Percentiles rank a stretch among this genome's conserved stretches.
phyloP scores from a whole-genome alignment of 2,888 invertebrate genomes.

The Resseliella maxima region DNA sequence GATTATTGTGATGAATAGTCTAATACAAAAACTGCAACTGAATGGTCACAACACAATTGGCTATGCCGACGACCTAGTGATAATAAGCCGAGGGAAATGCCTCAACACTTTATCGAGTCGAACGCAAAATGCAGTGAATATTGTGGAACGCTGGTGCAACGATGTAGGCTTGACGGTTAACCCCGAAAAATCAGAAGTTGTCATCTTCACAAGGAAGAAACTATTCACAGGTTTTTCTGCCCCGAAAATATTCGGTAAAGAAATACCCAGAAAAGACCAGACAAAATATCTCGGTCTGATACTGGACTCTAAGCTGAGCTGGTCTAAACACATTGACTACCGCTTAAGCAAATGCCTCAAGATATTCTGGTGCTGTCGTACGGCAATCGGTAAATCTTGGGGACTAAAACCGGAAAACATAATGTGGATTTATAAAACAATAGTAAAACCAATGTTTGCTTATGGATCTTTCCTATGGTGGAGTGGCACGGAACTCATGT shows the following conservation, averaged over 20 bases:
- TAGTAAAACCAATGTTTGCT: not conserved
- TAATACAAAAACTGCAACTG: not conserved
- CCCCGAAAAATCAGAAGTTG: conserved; percentile 57
- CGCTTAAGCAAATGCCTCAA: not conserved
- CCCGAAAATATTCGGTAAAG: not conserved
- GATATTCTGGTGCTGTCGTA: not conserved
- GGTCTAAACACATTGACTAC: not conserved
- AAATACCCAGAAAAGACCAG: not conserved
- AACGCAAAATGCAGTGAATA: not conserved
- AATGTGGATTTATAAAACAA: not conserved
- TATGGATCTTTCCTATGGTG: not conserved
- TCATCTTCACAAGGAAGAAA: conserved; percentile 53
- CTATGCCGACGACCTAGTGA: not conserved
- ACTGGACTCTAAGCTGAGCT: not conserved
- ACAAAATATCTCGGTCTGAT: conserved; percentile 56
- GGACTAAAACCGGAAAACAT: not conserved
- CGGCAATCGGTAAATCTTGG: not conserved
- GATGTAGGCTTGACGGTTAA: too few species aligned
- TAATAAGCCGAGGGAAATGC: not conserved
- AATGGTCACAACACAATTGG: not conserved
- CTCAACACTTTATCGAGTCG: not conserved
- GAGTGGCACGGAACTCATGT: not conserved
- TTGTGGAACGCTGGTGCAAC: conserved; percentile 57
- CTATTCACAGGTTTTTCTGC: not conserved
- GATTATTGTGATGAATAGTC: not conserved